Evolutionary conservation across 2,888 invertebrate genomes (phyloP).

Genomic region (Plemyria rubiginata): DNA sequence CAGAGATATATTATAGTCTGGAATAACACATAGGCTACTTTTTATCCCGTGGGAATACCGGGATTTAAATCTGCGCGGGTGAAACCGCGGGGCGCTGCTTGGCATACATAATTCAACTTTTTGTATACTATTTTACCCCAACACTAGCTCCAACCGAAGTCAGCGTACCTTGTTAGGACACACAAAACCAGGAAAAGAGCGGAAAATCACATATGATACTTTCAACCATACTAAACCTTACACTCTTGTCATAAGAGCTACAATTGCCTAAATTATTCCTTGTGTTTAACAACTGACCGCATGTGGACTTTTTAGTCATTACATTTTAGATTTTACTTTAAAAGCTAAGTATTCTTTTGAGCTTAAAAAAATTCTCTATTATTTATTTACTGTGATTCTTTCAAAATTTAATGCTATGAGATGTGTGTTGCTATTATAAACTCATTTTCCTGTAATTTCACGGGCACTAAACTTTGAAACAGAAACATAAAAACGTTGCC

Average conservation of each 20-base stretch:
- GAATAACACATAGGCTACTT: too few relatives aligned
- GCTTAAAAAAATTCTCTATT: not conserved
- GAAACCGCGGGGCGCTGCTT: too few relatives aligned
- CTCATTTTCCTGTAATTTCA: too few relatives aligned
- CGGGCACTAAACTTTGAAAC: too few relatives aligned
- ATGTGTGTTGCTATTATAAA: too few relatives aligned
- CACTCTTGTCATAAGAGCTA: not conserved
- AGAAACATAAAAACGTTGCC: too few relatives aligned
- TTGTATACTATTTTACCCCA: not conserved
- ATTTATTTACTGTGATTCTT: too few relatives aligned
- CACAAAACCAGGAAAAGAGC: constrained; percentile 18
- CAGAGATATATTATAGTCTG: too few relatives aligned
- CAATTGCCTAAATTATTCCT: not conserved
- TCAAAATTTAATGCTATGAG: too few relatives aligned
- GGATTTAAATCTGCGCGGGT: too few relatives aligned
- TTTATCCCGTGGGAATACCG: too few relatives aligned
- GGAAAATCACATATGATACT: constrained; percentile 16
- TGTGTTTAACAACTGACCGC: constrained; percentile 6
- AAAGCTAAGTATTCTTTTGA: not conserved
- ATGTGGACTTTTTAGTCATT: constrained; percentile 2
- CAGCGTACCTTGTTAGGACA: constrained; percentile 4
- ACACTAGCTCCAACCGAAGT: constrained; percentile 3
- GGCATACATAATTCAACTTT: too few relatives aligned
- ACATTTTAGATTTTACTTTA: not conserved
- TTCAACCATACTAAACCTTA: constrained; percentile 3